Percentiles rank a stretch among this genome's conserved stretches.
Evolutionary conservation across 1,140 invertebrate genomes (phyloP).

Genomic region (Melanaphis sacchari): DNA sequence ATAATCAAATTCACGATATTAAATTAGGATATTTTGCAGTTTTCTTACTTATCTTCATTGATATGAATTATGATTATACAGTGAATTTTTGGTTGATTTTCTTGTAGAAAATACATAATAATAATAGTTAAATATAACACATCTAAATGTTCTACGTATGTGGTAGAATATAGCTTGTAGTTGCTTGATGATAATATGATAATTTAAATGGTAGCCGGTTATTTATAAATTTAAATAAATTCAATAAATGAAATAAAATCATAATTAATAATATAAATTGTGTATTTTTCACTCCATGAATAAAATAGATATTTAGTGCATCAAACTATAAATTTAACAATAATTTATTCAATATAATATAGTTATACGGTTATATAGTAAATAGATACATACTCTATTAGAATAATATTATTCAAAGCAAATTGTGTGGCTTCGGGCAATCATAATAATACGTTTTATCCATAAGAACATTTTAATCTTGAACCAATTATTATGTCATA

Average conservation of each 20-base stretch:
- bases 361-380: background rate
- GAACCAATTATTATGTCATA: background rate
- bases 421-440: background rate
- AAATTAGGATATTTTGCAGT: too few relatives aligned
- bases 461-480: background rate
- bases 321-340: background rate
- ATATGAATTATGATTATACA: background rate
- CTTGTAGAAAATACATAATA: background rate
- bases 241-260: background rate
- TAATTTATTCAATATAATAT: slow-evolving; percentile 15
- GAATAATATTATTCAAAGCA: background rate
- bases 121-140: too few relatives aligned
- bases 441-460: background rate
- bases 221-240: background rate
- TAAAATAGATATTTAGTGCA: background rate
- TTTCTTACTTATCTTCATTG: background rate
- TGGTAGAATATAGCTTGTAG: background rate
- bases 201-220: background rate
- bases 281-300: background rate
- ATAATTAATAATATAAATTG: slow-evolving; percentile 1
- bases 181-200: background rate
- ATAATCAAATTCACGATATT: too few relatives aligned
- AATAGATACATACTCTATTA: background rate
- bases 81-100: background rate
- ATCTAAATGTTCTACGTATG: too few relatives aligned